Evolutionary conservation across 2,797 vertebrate genomes (phyloP), one percentile per base, ranked within the genome.

Genomic region (Anguilla anguilla): DNA sequence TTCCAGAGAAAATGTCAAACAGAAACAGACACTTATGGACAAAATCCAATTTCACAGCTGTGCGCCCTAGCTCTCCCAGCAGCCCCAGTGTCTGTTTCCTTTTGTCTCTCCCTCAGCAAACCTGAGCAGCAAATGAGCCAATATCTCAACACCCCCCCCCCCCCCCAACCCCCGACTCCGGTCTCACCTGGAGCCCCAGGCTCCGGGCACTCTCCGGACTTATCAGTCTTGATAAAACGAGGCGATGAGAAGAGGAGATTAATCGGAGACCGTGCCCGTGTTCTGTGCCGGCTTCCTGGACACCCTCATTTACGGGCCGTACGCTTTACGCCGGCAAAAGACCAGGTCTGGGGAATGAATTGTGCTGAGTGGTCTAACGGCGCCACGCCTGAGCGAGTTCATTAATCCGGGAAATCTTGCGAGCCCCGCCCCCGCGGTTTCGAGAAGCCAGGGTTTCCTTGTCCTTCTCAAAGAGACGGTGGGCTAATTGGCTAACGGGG

Each of bases 11-110:
- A 82, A 51, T 82, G 79, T 82, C 79, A 51, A 82, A 82, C 79
- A 51, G 79, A 51, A 82, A 51, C 43, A 82, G 79, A 82, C 79
- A 82, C 79, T 82, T n/a, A 22, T 82, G 79, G 79, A 82, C 46
- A 51, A 82, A 82, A 82, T 49, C 43, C 43, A 82, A 82, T 82
- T 82, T 82, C 79, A 82, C 79, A 82, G 79, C 46, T 82, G 79
- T 11, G 46, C 13, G 22, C 79, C 79, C 46, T 43, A 51, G 28
- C 46, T n/a, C 46, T 51, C 79, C 46, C 79, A 82, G 79, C 79
- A 82, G 46, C 25, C 22, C 9, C 43, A 25, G 43, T 82, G 51
- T 82, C 79, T 82, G 43, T 51, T 82, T 22, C 10, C 17, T 82
- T 82, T 51, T 49, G 43, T 82, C 43, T 82, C 79, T 49, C 25